phyloP scores from a whole-genome alignment of 2,113 vertebrate genomes.

The Saguinus midas region DNA sequence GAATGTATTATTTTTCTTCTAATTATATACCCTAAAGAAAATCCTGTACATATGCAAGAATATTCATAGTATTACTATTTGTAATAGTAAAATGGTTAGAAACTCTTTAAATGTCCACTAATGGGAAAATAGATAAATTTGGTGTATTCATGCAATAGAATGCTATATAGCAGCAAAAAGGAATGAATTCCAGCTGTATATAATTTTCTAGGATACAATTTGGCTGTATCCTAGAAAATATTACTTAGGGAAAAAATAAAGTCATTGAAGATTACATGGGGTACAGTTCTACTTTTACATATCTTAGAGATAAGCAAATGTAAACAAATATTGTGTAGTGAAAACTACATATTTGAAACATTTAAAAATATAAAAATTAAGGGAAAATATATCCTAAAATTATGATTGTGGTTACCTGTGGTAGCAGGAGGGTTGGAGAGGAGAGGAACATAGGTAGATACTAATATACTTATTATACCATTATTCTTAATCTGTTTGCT shows the following conservation, averaged over 20 bases:
- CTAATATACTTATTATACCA: not conserved
- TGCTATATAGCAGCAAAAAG: not conserved
- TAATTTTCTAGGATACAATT: not conserved
- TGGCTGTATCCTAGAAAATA: not conserved
- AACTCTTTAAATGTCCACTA: not conserved
- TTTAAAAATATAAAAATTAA: not conserved
- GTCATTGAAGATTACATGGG: not conserved
- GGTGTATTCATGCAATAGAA: not conserved
- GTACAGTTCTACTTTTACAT: slow-evolving; percentile 12
- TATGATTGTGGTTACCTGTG: not conserved
- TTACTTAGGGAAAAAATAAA: not conserved
- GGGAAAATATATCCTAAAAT: not conserved
- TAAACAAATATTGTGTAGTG: not conserved
- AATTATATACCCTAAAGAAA: not conserved
- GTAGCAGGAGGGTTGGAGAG: not conserved
- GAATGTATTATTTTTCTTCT: not conserved
- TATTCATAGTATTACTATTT: not conserved
- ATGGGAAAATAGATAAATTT: not conserved
- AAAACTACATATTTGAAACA: not conserved
- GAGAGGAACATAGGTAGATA: not conserved
- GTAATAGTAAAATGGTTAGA: not conserved
- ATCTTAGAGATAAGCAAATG: not conserved
- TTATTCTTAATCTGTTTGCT: not conserved
- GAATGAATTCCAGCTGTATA: not conserved
- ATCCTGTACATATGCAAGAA: not conserved